These are phyloP conservation scores for Ganaspis sp. DNA, from an alignment of 1,140 invertebrate genomes.

Conservation along the genomic window DNA sequence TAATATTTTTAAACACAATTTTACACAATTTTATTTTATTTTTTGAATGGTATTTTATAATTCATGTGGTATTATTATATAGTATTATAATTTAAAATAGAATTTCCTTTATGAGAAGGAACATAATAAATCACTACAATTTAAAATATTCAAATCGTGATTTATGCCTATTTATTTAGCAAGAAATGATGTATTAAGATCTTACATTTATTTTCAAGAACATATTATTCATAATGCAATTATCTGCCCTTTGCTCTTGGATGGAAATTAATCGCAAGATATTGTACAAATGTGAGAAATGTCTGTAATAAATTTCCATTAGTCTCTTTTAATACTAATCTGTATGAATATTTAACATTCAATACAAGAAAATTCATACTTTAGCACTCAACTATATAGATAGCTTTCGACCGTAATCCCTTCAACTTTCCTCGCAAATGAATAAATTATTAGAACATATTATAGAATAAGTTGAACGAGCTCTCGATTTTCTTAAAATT, in stretches of 20 bases:
- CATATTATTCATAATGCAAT: neutral
- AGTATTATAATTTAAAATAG: no score
- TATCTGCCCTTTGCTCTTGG: neutral
- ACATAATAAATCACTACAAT: no score
- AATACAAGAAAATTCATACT: slow-evolving; percentile 7
- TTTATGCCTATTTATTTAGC: neutral
- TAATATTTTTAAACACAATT: no score
- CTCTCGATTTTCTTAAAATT: no score
- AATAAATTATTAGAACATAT: neutral
- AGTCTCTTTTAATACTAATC: neutral
- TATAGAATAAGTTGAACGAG: neutral
- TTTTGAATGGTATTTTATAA: no score
- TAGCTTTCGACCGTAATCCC: neutral
- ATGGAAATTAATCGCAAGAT: neutral
- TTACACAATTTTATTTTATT: no score
- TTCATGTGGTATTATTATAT: no score
- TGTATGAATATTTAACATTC: neutral
- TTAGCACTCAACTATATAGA: neutral
- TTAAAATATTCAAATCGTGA: no score
- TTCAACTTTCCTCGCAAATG: neutral
- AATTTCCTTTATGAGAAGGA: no score
- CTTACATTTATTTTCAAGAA: no score
- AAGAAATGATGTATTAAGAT: neutral
- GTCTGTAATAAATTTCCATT: neutral
- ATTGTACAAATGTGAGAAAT: neutral